phyloP scores from a whole-genome alignment of 2,797 vertebrate genomes.

The Hoplostethus mediterraneus region DNA sequence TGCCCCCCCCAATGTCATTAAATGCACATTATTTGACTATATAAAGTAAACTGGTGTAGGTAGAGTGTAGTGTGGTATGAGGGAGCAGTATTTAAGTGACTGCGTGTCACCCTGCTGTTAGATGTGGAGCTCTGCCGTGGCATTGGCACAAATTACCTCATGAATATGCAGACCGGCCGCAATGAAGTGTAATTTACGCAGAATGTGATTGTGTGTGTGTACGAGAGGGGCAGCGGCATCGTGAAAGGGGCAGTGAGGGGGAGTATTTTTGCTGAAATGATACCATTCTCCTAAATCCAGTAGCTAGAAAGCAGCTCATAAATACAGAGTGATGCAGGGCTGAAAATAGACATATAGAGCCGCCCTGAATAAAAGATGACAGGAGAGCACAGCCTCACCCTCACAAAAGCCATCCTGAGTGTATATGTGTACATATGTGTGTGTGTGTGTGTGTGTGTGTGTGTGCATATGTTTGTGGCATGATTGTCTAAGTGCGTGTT shows the following conservation, averaged over 20 bases:
- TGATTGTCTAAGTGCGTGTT: conserved; percentile 34
- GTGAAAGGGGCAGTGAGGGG: conserved; percentile 40
- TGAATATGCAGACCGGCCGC: conserved; percentile 68
- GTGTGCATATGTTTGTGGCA: conserved; percentile 16
- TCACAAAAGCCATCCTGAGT: conserved; percentile 54
- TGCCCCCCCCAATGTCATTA: conserved; percentile 44
- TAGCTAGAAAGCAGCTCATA: conserved; percentile 63
- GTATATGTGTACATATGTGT: conserved; percentile 20
- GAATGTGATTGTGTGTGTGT: conserved; percentile 11
- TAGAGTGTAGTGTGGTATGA: conserved; percentile 44
- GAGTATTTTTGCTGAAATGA: conserved; percentile 55
- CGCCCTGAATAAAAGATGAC: conserved; percentile 74
- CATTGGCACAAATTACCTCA: conserved; percentile 58
- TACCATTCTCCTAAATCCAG: conserved; percentile 59
- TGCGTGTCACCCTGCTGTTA: conserved; percentile 63
- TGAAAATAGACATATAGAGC: conserved; percentile 68
- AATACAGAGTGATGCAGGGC: conserved; percentile 53
- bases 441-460: background rate
- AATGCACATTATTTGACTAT: conserved; percentile 54
- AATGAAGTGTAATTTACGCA: conserved; percentile 58
- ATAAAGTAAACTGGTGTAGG: conserved; percentile 58
- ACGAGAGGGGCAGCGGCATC: background rate
- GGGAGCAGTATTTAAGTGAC: conserved; percentile 67
- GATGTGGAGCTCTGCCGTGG: conserved; percentile 62
- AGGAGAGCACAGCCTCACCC: conserved; percentile 27